phyloP scores from a whole-genome alignment of 2,797 vertebrate species.

The Moxostoma hubbsi region DNA sequence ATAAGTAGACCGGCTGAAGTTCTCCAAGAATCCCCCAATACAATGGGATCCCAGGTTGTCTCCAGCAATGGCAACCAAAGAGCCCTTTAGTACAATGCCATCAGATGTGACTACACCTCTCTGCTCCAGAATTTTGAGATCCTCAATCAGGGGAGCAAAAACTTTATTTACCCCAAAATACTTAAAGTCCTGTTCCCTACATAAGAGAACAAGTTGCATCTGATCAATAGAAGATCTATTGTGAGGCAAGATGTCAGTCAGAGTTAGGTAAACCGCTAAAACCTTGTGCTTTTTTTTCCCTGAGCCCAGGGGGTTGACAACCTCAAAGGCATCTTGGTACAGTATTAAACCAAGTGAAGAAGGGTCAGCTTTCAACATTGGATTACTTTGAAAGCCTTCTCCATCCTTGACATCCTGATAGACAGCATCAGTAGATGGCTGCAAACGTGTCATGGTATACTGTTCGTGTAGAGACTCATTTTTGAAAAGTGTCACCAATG shows the following conservation, averaged over 20 bases:
- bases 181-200: no score
- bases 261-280: constrained; percentile 22
- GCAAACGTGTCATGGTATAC: constrained; percentile 23
- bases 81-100: no score
- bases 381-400: constrained; percentile 10
- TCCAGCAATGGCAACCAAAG: no score
- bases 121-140: no score
- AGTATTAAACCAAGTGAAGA: constrained; percentile 28
- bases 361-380: constrained; percentile 19
- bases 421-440: constrained; percentile 22
- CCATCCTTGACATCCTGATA: constrained; percentile 39
- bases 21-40: no score
- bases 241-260: constrained; percentile 23
- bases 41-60: no score
- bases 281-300: constrained; percentile 37
- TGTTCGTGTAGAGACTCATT: constrained; percentile 31
- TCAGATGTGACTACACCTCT: no score
- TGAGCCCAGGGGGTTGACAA: constrained; percentile 41
- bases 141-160: no score
- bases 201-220: no score
- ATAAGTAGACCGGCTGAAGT: no score
- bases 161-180: no score
- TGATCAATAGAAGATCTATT: constrained; percentile 24
- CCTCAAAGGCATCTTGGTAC: constrained; percentile 43
- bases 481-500: constrained; percentile 33